Base-by-base conservation (phyloP, 1,140 invertebrate genomes). In the Ostrea denselamellosa region DNA sequence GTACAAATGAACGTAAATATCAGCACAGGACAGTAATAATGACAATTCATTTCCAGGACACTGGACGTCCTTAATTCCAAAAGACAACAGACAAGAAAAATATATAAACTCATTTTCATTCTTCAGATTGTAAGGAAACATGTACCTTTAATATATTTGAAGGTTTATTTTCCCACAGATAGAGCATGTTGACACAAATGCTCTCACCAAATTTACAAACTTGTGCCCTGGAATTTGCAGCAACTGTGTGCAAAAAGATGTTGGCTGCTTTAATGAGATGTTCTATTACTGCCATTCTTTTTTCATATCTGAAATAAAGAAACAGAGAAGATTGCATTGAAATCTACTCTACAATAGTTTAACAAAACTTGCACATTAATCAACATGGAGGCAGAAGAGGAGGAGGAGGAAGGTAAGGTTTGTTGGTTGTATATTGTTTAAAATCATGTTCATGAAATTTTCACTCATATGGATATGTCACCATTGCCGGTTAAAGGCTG, bases 121-220 rank as follows among this genome's bases (percentile, higher is more conserved):
- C n/a, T n/a, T n/a, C n/a, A n/a, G n/a, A n/a, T 44, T 44, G 1
- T 44, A 44, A 44, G 34, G 34, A 44, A 44, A 44, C 4, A 58
- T 58, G 7, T 85, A 92, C 92, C 90, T 92, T 91, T 12, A 91
- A 71, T 22, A 62, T 53, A 52, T 89, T 83, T 54, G 91, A 89
- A 25, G 89, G 90, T 83, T 87, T 85, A 65, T 91, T 90, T 25
- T 90, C 88, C 90, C 91, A 92, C 9, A 93, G 51, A 83, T 89
- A 92, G 5, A 93, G 84, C 34, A 93, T 54, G n/a, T 89, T 89
- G 44, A 90, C 68, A 62, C 91, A 86, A 34, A 90, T 87, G 25
- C 51, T 86, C 85, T 93, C 92, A 7, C 91, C 92, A 44, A 93
- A 86, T 51, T 90, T 87, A 87, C 91, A 92, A 19, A 92, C 83